Evolutionary conservation across 2,113 vertebrate genomes (phyloP), one percentile per base, ranked within the genome.

Genomic region (Diphyllodes magnificus): DNA sequence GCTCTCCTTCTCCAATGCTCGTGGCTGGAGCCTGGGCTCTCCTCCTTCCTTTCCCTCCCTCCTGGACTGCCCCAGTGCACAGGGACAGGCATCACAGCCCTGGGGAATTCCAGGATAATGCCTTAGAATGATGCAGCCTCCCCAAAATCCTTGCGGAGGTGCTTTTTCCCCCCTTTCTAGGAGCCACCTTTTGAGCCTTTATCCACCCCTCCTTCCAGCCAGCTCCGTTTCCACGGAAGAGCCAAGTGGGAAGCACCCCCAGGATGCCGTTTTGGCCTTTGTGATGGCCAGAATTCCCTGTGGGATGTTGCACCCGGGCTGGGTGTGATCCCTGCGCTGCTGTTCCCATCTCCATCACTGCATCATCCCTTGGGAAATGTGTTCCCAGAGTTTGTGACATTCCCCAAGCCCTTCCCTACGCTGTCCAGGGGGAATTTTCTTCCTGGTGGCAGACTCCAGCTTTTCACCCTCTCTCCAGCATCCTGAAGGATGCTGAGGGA

Each of bases 241-340:
- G 2, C 31, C 28, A 59, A 71, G 54, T 11, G 12, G 4, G 11
- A 47, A 18, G 5, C 28, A 50, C 12, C 16, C 19, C 15, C 10
- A 37, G 27, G 40, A 33, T 82, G 56, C 24, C 39, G 1, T 21
- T 82, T 45, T 54, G 19, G 7, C 23, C 35, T 33, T 85, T 39
- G 15, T 3, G 7, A 7, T 35, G 45, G 15, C 13, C 27, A 31
- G 50, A 81, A 64, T 22, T 28, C 27, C 9, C 39, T 9, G 3
- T 15, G 35, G 47, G 20, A 59, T 49, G 14, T 13, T 28, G 39
- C 27, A 30, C 27, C 16, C 0, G 0, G 37, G n/a, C 56, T 76
- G 76, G 31, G 3, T 16, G 28, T 7, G 20, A 80, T 40, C 54
- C 45, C 21, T 24, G 27, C 0, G 0, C 40, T 0, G 0, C 40